A percentile compares a stretch with the other conserved stretches of the same genome.
These are phyloP conservation scores for Megaptera novaeangliae DNA, from an alignment of 2,113 vertebrate genomes.

Conservation along the genomic window DNA sequence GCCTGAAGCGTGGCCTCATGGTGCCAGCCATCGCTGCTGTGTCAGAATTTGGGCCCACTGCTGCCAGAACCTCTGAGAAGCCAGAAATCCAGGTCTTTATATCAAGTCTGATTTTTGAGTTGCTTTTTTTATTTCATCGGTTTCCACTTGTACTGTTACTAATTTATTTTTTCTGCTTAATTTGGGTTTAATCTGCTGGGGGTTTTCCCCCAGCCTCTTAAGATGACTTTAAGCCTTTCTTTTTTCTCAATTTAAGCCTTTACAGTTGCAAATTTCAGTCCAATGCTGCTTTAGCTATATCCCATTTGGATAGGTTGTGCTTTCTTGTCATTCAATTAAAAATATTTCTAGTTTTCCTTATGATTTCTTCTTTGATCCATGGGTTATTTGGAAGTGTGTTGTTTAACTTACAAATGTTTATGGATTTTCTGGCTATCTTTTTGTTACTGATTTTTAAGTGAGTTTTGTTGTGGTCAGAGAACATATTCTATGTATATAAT, in stretches of 20 bases:
- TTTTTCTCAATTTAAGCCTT: neutral
- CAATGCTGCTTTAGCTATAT: neutral
- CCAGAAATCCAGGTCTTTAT: neutral
- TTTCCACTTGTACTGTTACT: neutral
- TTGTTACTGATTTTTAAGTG: neutral
- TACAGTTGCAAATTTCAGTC: neutral
- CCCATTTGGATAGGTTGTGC: neutral
- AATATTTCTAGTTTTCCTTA: neutral
- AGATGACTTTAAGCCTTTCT: neutral
- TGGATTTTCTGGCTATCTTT: neutral
- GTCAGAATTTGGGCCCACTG: neutral
- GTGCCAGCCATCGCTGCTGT: fast-evolving
- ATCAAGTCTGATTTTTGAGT: neutral
- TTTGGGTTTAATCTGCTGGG: neutral
- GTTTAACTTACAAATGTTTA: neutral
- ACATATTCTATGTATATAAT: neutral
- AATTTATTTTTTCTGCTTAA: neutral
- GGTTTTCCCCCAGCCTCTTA: neutral
- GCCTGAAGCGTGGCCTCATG: neutral
- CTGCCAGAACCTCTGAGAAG: neutral
- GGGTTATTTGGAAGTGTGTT: neutral
- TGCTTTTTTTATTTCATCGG: neutral
- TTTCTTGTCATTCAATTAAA: neutral
- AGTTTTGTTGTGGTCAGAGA: neutral
- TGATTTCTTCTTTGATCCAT: slow-evolving; percentile 11